phyloP scores from a whole-genome alignment of 2,888 invertebrate genomes.

The Pachydiplax longipennis region DNA sequence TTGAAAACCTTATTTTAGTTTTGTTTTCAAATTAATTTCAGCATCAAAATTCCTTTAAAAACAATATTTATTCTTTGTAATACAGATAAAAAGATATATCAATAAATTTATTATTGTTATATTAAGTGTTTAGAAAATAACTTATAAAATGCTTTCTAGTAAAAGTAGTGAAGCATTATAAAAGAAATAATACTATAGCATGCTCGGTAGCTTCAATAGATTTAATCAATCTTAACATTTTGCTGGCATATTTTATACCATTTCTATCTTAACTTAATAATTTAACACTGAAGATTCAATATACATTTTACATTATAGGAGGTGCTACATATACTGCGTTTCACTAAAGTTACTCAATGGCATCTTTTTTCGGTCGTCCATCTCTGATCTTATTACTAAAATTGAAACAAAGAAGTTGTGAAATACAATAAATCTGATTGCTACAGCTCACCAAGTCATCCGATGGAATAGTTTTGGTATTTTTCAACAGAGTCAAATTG shows the following conservation, averaged over 20 bases:
- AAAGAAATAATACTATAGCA: constrained; percentile 26
- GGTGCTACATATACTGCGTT: neutral
- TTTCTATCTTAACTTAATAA: neutral
- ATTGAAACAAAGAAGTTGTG: neutral
- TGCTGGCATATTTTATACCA: neutral
- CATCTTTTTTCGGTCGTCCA: neutral
- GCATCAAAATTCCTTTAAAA: neutral
- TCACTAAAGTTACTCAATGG: neutral
- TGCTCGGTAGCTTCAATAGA: neutral
- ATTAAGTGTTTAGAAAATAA: constrained; percentile 9
- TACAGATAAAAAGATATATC: constrained; percentile 4
- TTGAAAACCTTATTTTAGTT: neutral
- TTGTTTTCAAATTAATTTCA: neutral
- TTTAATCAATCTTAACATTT: neutral
- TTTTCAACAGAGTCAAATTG: neutral
- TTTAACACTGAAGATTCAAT: constrained; percentile 13
- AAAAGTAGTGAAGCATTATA: constrained; percentile 8
- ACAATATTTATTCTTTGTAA: constrained; percentile 25
- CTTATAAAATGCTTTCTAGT: neutral
- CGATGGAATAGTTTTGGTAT: too few species aligned
- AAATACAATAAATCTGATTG: neutral
- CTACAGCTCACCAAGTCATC: neutral
- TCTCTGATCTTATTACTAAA: neutral
- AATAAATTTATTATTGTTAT: neutral
- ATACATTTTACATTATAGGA: neutral